phyloP scores from a whole-genome alignment of 2,888 invertebrate species.

The Achlya flavicornis region DNA sequence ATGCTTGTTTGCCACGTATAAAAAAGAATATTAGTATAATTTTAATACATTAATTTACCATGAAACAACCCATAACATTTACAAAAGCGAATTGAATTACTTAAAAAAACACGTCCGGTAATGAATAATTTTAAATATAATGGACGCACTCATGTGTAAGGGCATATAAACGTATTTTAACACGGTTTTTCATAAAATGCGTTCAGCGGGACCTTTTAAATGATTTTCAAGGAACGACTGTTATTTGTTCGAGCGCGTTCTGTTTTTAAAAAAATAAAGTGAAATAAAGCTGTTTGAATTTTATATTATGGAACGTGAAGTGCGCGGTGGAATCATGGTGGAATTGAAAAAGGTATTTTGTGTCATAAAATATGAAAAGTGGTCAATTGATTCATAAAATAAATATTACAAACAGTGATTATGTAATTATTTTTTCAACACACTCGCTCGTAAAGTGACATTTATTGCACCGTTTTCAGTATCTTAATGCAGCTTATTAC shows the following conservation, averaged over 20 bases:
- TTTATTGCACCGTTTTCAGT: too few relatives aligned
- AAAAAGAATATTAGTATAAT: too few relatives aligned
- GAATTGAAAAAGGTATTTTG: background rate
- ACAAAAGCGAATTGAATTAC: background rate
- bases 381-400: too few relatives aligned
- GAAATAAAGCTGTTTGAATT: slow-evolving; percentile 1
- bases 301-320: background rate
- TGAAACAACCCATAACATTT: background rate
- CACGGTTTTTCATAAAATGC: slow-evolving; percentile 8
- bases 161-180: background rate
- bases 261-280: slow-evolving; percentile 3
- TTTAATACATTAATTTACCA: background rate
- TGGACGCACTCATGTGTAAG: slow-evolving; percentile 5
- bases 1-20: too few relatives aligned
- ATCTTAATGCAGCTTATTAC: too few relatives aligned
- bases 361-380: background rate
- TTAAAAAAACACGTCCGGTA: background rate
- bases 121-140: background rate
- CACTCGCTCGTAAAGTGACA: too few relatives aligned
- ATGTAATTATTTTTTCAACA: too few relatives aligned
- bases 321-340: background rate
- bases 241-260: slow-evolving; percentile 7
- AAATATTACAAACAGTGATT: too few relatives aligned
- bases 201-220: slow-evolving; percentile 5
- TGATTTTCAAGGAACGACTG: background rate